Percentiles rank a stretch among this genome's conserved stretches.
These are phyloP conservation scores for Amorpha juglandis DNA, from an alignment of 2,888 invertebrate species.

Conservation along the genomic window DNA sequence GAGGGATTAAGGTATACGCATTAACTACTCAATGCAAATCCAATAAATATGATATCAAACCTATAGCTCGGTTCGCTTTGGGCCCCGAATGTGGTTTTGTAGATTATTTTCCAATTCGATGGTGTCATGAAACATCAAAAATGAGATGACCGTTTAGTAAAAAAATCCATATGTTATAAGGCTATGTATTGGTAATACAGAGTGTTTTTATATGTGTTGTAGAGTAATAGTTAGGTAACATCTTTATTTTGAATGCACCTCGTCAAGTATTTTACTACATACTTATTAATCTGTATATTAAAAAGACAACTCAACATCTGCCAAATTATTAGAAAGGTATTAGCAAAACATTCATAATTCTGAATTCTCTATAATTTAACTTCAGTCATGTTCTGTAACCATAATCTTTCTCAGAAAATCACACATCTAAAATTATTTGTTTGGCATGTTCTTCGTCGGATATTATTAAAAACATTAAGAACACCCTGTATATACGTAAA, in stretches of 20 bases:
- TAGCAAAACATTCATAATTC: too few species aligned
- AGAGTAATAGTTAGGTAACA: not conserved
- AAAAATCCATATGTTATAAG: conserved; percentile 23
- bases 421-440: too few species aligned
- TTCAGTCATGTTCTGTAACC: not conserved
- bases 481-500: not conserved
- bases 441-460: too few species aligned
- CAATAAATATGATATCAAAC: conserved; percentile 79
- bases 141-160: conserved; percentile 63
- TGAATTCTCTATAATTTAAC: not conserved
- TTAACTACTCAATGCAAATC: conserved; percentile 74
- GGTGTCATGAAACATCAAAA: conserved; percentile 81
- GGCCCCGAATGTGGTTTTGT: conserved; percentile 61
- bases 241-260: too few species aligned
- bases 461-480: conserved; percentile 28
- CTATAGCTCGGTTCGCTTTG: conserved; percentile 81
- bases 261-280: too few species aligned
- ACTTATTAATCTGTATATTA: too few species aligned
- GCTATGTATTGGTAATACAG: not conserved
- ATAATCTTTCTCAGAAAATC: too few species aligned
- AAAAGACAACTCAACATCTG: too few species aligned
- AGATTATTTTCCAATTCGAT: conserved; percentile 71
- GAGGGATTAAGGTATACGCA: conserved; percentile 48
- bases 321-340: too few species aligned
- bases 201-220: not conserved